Base-by-base conservation (phyloP, 2,797 vertebrate species). In the Apogon hyalosoma region DNA sequence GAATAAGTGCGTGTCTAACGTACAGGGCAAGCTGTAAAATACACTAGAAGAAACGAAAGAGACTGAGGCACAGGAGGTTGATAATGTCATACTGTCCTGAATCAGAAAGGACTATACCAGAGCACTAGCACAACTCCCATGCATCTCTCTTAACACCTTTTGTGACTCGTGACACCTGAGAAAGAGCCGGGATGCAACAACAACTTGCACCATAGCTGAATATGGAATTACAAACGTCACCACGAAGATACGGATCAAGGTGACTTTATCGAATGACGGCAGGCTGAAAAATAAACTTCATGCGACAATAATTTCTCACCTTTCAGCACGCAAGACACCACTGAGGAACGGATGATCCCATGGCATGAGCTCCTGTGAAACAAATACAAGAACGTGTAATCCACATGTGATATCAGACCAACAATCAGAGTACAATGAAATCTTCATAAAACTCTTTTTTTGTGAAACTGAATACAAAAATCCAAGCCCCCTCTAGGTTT, bases 281-380 rank as follows among this genome's bases (percentile, higher is more conserved):
- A 15, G 19, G 24, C 5, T 56, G 46, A 69, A 52, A 75, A 66
- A 58, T 11, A 53, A 11, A 46, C 24, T 43, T 61, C 21, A 41
- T 11, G 13, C 24, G 5, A 80, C 8, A 43, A 0, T 13, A 62
- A 21, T 53, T 4, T 49, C 94, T 93, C 85, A 98, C 97, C 95
- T 96, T 90, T 99, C 97, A 65, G 97, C 97, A 73, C 97, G 96
- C 65, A 98, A 80, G 24, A 97, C 92, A 0, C 96, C 95, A 6
- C 96, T 98, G 72, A 98, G 96, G 84, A 94, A 99, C 0, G 98
- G 95, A 50, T 98, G 97, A 88, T 99, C 98, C 98, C 98, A 99
- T 0, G 98, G 96, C 97, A 99, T 98, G 41, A 99, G 75, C 68
- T 95, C 94, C 98, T 99, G 68, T 50, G 84, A 69, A 13, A 51